Evolutionary conservation across 2,888 invertebrate genomes (phyloP).

Genomic region (Calameuta filiformis): DNA sequence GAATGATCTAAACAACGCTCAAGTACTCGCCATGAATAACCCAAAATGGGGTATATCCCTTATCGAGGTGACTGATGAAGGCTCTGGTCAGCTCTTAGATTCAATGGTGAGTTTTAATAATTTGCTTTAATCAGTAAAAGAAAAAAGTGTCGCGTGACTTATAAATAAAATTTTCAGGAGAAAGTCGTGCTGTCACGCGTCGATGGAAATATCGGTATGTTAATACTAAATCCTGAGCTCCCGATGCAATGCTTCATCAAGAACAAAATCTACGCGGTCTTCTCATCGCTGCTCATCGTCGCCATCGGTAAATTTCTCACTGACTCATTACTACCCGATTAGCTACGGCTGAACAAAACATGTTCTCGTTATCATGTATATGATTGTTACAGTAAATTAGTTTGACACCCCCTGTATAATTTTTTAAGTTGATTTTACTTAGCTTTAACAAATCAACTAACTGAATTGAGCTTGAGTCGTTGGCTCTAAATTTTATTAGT

Average conservation of each 20-base stretch:
- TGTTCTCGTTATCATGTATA: background rate
- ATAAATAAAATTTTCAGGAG: conserved; percentile 67
- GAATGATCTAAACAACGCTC: conserved; percentile 73
- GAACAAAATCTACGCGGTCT: conserved; percentile 70
- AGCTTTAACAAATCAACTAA: background rate
- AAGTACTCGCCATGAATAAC: conserved; percentile 77
- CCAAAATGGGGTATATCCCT: conserved; percentile 80
- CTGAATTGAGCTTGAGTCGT: background rate
- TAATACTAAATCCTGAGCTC: conserved; percentile 71
- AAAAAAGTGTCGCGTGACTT: conserved; percentile 69
- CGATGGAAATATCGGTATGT: conserved; percentile 70
- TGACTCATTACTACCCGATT: conserved; percentile 46
- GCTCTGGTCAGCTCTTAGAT: conserved; percentile 51
- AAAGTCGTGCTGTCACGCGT: conserved; percentile 69
- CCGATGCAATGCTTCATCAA: conserved; percentile 73
- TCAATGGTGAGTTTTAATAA: conserved; percentile 60
- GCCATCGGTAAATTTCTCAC: conserved; percentile 64
- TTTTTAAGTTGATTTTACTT: background rate
- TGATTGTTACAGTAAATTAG: background rate
- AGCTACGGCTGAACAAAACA: background rate
- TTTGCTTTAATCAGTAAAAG: conserved; percentile 53
- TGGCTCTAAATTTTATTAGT: background rate
- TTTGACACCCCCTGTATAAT: background rate
- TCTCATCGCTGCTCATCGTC: conserved; percentile 65
- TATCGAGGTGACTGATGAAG: conserved; percentile 63